These are phyloP conservation scores for Torymus texanus DNA, from an alignment of 2,888 invertebrate genomes.

Conservation along the genomic window DNA sequence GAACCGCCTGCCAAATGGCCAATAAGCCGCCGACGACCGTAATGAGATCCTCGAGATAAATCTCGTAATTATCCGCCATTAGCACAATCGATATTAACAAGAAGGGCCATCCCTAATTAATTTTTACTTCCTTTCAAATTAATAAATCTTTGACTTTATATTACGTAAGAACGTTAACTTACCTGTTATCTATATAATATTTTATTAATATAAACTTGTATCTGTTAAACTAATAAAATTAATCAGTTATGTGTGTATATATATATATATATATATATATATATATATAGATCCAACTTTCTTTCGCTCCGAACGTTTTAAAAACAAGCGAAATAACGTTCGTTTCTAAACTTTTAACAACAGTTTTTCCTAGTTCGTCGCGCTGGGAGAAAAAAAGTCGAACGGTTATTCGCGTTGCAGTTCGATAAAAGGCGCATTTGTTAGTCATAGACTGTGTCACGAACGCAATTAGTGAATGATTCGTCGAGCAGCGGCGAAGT, in stretches of 20 bases:
- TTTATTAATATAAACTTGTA: not conserved
- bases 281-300: too few species aligned
- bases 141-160: conserved; percentile 16
- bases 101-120: not conserved
- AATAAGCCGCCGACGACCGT: conserved; percentile 66
- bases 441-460: conserved; percentile 73
- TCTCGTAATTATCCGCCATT: conserved; percentile 70
- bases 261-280: too few species aligned
- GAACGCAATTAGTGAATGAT: conserved; percentile 75
- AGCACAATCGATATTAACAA: conserved; percentile 63
- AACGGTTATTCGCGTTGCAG: conserved; percentile 55
- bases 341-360: too few species aligned
- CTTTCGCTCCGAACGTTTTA: too few species aligned
- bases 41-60: conserved; percentile 70
- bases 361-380: too few species aligned
- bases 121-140: conserved; percentile 25
- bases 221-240: too few species aligned
- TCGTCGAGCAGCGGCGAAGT: conserved; percentile 70
- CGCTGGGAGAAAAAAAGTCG: not conserved
- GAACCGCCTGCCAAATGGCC: conserved; percentile 64
- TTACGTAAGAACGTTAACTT: not conserved
- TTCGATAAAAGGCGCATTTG: conserved; percentile 67
- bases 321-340: too few species aligned
- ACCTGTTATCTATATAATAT: not conserved
- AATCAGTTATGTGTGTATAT: too few species aligned